A percentile compares a stretch with the other conserved stretches of the same genome.
These are phyloP conservation scores for Cardiocondyla obscurior DNA, from an alignment of 1,140 invertebrate species.

Conservation along the genomic window DNA sequence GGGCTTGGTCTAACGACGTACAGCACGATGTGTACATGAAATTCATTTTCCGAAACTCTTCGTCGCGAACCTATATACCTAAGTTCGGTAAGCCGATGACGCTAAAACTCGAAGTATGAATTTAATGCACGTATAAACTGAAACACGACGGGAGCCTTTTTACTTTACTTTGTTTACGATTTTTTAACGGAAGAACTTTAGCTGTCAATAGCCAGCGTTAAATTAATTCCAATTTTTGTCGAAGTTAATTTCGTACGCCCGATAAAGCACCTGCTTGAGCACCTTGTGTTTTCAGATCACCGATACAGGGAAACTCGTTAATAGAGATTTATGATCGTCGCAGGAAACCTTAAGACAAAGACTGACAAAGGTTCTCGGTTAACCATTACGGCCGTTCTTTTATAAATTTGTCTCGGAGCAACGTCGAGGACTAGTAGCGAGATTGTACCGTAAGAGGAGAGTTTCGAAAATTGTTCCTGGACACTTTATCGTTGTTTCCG, in stretches of 20 bases:
- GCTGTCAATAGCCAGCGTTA: neutral
- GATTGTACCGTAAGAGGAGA: constrained; percentile 2
- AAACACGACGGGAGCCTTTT: neutral
- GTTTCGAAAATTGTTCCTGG: constrained; percentile 49
- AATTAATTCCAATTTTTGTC: neutral
- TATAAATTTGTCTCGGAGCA: constrained; percentile 32
- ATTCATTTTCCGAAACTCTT: constrained; percentile 25
- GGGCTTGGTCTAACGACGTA: neutral
- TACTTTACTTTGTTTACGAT: neutral
- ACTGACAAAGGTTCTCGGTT: constrained; percentile 48
- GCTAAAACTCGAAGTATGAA: neutral
- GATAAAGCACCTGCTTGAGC: neutral
- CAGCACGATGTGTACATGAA: neutral
- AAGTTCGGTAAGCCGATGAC: neutral
- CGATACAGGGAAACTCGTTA: constrained; percentile 64
- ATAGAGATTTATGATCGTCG: constrained; percentile 71
- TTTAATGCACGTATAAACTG: neutral
- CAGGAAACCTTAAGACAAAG: constrained; percentile 56
- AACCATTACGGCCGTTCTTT: constrained; percentile 52
- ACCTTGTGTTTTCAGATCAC: neutral
- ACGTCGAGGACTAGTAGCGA: neutral
- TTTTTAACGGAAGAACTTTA: neutral
- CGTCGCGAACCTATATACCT: neutral
- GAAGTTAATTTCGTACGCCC: neutral
- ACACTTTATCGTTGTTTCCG: neutral